Base-by-base conservation (phyloP, 2,113 vertebrate species). In the Xiphorhynchus elegans region DNA sequence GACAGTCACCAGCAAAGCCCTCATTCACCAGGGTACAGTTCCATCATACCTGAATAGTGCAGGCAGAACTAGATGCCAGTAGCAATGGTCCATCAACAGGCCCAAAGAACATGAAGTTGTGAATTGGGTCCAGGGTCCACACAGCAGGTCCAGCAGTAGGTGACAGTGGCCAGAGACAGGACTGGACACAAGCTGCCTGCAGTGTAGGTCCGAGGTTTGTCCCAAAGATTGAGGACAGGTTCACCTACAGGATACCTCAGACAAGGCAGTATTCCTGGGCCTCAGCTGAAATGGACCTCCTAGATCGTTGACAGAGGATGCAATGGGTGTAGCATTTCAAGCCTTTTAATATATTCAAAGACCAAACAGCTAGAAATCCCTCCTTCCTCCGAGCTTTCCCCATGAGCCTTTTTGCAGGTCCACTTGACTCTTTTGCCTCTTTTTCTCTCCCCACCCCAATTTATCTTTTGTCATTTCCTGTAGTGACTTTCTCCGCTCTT, bases 91-190 rank as follows among this genome's bases (percentile, higher is more conserved):
- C n/a, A 9, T 69, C 40, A n/a, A 3, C 46, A 76, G n/a, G 44
- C 49, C n/a, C 58, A 73, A 29, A 67, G 62, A 60, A 55, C 40
- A 82, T 56, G 44, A 58, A 40, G 37, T 79, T 20, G 31, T 90
- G 44, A 40, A 55, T 75, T 1, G 4, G 29, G 44, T 89, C 52
- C 35, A n/a, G 25, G 13, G 29, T 72, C 49, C 35, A 55, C 20
- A 4, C n/a, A 84, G 12, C 0, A 1, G 70, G 31, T 50, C 29
- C 21, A 62, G 58, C 0, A 0, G 9, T 56, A 53, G 40, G 16
- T 76, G n/a, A 7, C 49, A 46, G 40, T 92, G 47, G 19, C 37
- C 37, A 58, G 63, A 88, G 58, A 39, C 35, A 47, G 66, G 56
- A 55, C 35, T 76, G 35, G 42, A 82, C 44, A 68, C 21, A 52